Conservation (phyloP, 1,140 invertebrate genomes). For the Ceratitis capitata region DNA sequence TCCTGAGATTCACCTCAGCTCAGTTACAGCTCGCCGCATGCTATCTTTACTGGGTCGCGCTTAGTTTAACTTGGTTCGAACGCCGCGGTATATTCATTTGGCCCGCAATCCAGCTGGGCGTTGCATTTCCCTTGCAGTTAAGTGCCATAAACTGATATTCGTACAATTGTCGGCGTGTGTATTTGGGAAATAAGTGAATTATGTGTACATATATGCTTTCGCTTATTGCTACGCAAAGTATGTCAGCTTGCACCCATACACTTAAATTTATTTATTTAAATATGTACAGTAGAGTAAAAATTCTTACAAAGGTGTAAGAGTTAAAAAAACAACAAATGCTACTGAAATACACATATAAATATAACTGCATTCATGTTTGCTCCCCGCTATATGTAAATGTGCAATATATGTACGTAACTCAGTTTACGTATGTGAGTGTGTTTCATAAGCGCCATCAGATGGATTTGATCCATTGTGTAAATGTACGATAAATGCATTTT, state of each 20-base stretch:
- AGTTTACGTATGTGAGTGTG: not conserved
- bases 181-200: not conserved
- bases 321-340: too few relatives aligned
- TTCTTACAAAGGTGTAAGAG: too few relatives aligned
- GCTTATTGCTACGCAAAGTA: not conserved
- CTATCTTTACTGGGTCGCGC: not conserved
- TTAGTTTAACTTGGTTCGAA: not conserved
- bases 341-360: not conserved
- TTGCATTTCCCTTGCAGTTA: conserved; percentile 10
- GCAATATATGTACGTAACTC: too few relatives aligned
- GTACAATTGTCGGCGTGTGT: not conserved
- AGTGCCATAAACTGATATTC: not conserved
- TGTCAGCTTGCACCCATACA: not conserved
- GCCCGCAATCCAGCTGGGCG: not conserved
- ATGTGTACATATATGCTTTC: conserved; percentile 2
- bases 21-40: not conserved
- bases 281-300: too few relatives aligned
- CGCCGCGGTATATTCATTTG: not conserved
- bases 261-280: not conserved
- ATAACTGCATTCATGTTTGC: too few relatives aligned
- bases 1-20: not conserved
- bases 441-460: not conserved
- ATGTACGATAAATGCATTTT: conserved; percentile 33
- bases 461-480: not conserved
- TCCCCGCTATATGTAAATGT: too few relatives aligned